Percentiles rank a stretch among this genome's conserved stretches.
Conservation (phyloP, 2,888 invertebrate genomes). For the Crepidodera aurea region DNA sequence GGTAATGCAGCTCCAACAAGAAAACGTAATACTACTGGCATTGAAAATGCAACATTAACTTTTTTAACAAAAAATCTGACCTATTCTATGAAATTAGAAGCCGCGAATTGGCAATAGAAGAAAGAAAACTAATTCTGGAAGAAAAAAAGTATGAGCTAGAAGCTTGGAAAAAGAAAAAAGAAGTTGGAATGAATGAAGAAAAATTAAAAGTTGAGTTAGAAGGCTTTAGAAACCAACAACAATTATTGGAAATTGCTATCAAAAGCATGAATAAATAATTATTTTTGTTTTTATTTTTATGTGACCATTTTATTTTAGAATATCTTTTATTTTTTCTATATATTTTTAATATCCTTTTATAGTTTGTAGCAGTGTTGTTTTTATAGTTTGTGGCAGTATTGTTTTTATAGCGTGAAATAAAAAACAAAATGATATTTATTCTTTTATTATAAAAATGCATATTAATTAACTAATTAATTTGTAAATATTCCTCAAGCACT, state of each 20-base stretch:
- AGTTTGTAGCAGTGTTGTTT: not conserved
- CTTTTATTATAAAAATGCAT: not conserved
- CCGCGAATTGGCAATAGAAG: not conserved
- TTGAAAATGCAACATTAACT: not conserved
- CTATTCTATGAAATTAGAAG: not conserved
- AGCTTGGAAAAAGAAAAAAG: no score
- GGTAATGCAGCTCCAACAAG: not conserved
- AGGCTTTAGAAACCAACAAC: not conserved
- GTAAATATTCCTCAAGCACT: conserved; percentile 13
- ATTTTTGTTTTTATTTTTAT: not conserved
- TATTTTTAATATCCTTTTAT: no score
- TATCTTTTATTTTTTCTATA: no score
- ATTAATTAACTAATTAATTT: conserved; percentile 4
- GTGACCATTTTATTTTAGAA: no score
- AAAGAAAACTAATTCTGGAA: not conserved
- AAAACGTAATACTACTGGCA: not conserved
- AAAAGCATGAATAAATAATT: not conserved
- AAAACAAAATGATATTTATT: no score
- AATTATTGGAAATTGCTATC: not conserved
- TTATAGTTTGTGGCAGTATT: not conserved
- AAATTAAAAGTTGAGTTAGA: not conserved
- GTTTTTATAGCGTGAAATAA: not conserved
- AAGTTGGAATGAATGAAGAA: not conserved
- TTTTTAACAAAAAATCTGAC: not conserved
- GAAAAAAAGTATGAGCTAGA: no score